These are phyloP conservation scores for Acanthopleura granulata DNA, from an alignment of 2,888 invertebrate genomes.

Conservation along the genomic window DNA sequence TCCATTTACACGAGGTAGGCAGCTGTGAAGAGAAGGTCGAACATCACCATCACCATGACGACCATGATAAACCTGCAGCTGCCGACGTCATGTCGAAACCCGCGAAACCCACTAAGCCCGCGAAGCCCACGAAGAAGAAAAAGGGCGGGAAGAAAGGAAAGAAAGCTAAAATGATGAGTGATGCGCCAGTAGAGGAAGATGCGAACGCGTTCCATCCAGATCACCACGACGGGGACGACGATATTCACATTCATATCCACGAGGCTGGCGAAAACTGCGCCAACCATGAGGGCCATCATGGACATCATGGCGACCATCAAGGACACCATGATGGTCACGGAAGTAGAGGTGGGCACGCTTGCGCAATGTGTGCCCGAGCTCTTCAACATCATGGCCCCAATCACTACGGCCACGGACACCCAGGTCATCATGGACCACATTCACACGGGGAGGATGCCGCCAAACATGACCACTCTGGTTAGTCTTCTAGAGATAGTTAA, in stretches of 20 bases:
- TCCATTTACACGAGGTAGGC: not conserved
- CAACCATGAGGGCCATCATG: not conserved
- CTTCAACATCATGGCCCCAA: not conserved
- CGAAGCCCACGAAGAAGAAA: too few relatives aligned
- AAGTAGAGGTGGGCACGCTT: not conserved
- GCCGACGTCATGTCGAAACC: too few relatives aligned
- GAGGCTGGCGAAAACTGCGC: not conserved
- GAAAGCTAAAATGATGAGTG: too few relatives aligned
- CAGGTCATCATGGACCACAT: not conserved
- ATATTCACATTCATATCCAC: conserved; percentile 4
- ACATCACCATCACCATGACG: not conserved
- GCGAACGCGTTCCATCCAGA: not conserved
- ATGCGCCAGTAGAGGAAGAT: not conserved
- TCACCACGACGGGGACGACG: not conserved
- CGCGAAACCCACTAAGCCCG: too few relatives aligned
- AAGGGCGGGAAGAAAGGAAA: too few relatives aligned
- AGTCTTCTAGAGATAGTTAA: not conserved
- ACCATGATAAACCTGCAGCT: not conserved
- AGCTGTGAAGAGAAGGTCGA: not conserved
- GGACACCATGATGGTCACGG: not conserved
- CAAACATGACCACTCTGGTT: not conserved
- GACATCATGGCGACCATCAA: not conserved
- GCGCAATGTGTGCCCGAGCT: conserved; percentile 5
- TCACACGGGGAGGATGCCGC: not conserved
- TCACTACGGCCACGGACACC: not conserved